These are phyloP conservation scores for Thryonomys swinderianus DNA, from an alignment of 2,113 vertebrate genomes.

Conservation along the genomic window DNA sequence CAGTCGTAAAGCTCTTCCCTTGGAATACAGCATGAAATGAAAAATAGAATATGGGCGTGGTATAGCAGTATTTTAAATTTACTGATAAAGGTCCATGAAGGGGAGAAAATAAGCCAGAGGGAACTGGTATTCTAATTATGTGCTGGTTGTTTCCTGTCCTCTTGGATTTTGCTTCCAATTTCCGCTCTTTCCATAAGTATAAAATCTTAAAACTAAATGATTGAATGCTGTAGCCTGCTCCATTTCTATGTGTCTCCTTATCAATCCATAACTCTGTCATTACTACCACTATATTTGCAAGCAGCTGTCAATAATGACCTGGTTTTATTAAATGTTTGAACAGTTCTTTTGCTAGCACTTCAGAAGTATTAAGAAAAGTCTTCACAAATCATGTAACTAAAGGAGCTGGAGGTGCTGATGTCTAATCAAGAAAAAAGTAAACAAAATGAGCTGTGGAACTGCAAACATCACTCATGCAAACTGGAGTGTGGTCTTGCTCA, in stretches of 20 bases:
- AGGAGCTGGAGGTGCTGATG: not conserved
- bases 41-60: not conserved
- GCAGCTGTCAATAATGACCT: not conserved
- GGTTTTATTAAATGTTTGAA: not conserved
- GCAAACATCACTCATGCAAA: not conserved
- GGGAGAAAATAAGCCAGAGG: not conserved
- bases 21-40: not conserved
- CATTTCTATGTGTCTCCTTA: not conserved
- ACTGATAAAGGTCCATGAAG: not conserved
- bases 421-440: not conserved
- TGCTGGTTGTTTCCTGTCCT: not conserved
- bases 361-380: conserved; percentile 10
- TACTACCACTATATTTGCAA: not conserved
- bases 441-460: not conserved
- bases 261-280: not conserved
- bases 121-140: not conserved
- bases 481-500: not conserved
- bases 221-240: not conserved
- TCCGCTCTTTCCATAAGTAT: not conserved
- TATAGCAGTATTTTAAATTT: not conserved
- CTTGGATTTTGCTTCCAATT: not conserved
- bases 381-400: not conserved
- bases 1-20: not conserved
- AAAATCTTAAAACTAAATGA: not conserved
- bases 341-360: not conserved